Conservation (phyloP, 2,113 vertebrate genomes). For the Dipodomys merriami region DNA sequence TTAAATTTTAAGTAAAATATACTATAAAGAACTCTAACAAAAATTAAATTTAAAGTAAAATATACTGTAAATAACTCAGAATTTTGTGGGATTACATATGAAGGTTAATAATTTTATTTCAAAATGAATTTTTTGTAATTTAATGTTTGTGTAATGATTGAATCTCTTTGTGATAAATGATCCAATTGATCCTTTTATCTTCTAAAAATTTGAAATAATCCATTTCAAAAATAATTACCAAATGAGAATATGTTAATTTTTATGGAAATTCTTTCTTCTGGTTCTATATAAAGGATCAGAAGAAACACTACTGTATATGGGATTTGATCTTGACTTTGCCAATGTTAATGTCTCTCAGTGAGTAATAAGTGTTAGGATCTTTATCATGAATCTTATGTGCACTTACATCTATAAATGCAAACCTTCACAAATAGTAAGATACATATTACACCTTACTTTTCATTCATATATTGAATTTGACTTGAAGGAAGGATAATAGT, state of each 20-base stretch:
- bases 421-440: background rate
- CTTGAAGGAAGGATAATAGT: background rate
- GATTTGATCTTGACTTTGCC: background rate
- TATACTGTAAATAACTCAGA: no score
- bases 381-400: background rate
- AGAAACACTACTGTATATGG: background rate
- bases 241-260: background rate
- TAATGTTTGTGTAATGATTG: background rate
- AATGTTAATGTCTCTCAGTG: background rate
- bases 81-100: background rate
- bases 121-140: background rate
- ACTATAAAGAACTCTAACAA: no score
- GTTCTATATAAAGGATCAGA: constrained; percentile 4
- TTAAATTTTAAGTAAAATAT: no score
- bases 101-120: background rate
- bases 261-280: background rate
- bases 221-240: constrained; percentile 20
- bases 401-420: background rate
- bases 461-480: no score
- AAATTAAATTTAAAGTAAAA: no score
- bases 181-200: background rate
- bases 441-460: background rate
- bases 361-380: background rate
- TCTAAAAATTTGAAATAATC: constrained; percentile 2
- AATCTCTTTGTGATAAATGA: background rate